Evolutionary conservation across 2,113 vertebrate genomes (phyloP).

Genomic region (Chunga burmeisteri): DNA sequence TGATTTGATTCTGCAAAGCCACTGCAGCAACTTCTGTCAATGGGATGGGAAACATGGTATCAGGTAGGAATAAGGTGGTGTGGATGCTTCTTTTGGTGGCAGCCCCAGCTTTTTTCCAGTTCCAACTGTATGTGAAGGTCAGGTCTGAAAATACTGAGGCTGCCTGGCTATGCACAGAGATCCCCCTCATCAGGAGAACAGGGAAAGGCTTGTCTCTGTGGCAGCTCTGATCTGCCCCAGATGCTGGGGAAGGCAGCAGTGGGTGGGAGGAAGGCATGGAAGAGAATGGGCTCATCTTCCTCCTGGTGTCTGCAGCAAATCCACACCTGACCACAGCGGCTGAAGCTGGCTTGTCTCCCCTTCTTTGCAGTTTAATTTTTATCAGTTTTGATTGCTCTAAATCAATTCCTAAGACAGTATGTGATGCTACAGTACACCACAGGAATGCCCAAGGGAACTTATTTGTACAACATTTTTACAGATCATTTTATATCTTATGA

Average conservation of each 20-base stretch:
- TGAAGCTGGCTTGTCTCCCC: not conserved
- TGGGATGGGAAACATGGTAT: not conserved
- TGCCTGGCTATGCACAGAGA: not conserved
- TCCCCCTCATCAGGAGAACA: not conserved
- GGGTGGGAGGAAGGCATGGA: not conserved
- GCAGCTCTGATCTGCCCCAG: not conserved
- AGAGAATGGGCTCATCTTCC: not conserved
- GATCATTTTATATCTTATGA: slow-evolving; percentile 4
- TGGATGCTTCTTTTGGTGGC: not conserved
- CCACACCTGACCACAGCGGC: not conserved
- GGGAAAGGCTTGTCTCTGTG: not conserved
- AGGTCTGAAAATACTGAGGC: not conserved
- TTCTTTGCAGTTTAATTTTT: not conserved
- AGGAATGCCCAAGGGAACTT: not conserved
- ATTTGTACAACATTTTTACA: slow-evolving; percentile 10
- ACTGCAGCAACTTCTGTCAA: not conserved
- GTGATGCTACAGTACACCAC: not conserved
- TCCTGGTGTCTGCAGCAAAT: not conserved
- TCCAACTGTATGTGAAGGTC: not conserved
- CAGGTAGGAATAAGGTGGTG: not conserved
- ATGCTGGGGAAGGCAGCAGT: not conserved
- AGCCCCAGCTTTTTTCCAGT: not conserved
- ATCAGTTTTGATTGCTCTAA: not conserved
- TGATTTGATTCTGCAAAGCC: not conserved
- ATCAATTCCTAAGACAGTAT: not conserved